phyloP scores from a whole-genome alignment of 2,113 vertebrate genomes.

The Grammomys dolichurus region DNA sequence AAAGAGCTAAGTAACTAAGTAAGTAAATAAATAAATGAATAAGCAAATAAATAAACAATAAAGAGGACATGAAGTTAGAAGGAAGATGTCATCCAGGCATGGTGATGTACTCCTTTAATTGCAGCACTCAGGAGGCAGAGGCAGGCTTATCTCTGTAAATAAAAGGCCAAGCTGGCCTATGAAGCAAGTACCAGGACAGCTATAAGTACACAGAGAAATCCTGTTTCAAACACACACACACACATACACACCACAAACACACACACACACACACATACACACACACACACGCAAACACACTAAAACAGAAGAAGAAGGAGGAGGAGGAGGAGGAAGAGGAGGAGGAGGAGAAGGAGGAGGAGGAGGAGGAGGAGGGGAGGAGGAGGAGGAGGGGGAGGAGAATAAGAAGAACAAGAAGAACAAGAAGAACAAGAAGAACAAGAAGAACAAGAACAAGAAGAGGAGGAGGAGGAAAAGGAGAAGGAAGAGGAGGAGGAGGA shows the following conservation, averaged over 20 bases:
- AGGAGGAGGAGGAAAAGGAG: too few species aligned
- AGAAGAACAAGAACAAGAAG: too few species aligned
- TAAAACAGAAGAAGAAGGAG: too few species aligned
- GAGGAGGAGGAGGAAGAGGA: too few species aligned
- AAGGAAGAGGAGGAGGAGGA: too few species aligned
- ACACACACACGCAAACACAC: too few species aligned
- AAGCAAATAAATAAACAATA: neutral
- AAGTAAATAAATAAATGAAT: neutral
- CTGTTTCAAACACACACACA: too few species aligned
- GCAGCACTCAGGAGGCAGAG: neutral
- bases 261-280: too few species aligned
- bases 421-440: too few species aligned
- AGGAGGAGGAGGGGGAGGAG: neutral
- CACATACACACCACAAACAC: too few species aligned
- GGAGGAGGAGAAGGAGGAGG: too few species aligned
- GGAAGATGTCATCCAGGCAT: neutral
- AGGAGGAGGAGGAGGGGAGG: too few species aligned
- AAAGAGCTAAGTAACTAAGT: accelerated
- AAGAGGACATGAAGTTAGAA: neutral
- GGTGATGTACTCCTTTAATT: neutral
- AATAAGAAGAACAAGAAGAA: neutral
- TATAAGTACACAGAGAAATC: neutral
- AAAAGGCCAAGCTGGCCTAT: neutral
- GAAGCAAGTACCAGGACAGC: neutral
- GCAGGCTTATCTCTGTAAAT: neutral